Base-by-base conservation (phyloP, 2,888 invertebrate genomes). In the Bedellia somnulentella region DNA sequence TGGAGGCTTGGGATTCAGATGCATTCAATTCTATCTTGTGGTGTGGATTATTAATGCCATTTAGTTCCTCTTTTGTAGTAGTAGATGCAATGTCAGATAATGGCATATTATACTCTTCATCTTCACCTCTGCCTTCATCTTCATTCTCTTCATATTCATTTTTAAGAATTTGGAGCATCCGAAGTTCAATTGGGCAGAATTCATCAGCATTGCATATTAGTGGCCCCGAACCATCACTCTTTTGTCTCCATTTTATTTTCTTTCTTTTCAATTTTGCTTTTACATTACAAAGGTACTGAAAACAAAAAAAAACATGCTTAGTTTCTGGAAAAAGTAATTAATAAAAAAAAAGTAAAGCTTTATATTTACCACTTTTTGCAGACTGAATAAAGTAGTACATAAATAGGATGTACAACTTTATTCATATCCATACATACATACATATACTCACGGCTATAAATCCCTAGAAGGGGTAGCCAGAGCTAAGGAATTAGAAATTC, bases 181-280 rank as follows among this genome's bases (percentile, higher is more conserved):
- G 33, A 9, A 44, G 13, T 8, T 30, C 29, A 3, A 43, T 36
- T 36, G 38, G 41, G 34, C 31, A 35, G 22, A 42, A 42, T 23
- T 44, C 44, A 16, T 41, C 37, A 27, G 36, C 33, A 27, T 41
- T 42, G 13, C 38, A 38, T 12, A 44, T 41, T 24, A 40, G 27
- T 3, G 37, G 34, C 12, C 38, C 36, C n/a, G 34, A 34, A 5
- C 43, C 42, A 28, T 42, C 37, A 24, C 29, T 33, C 15, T 34
- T 43, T 22, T 37, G 37, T 16, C 16, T 37, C 44, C 44, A 43
- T 36, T 42, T 42, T 5, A 41, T 33, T 6, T 26, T 33, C 32
- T 40, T 42, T 8, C 28, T 35, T 15, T 41, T 44, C 27, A 44
- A 30, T 29, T 42, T 43, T 26, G 39, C 38, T 27, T 43, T 44